These are phyloP conservation scores for Epizoanthus fatuus DNA, from an alignment of 92 coral and sea anemone species.

Conservation along the genomic window DNA sequence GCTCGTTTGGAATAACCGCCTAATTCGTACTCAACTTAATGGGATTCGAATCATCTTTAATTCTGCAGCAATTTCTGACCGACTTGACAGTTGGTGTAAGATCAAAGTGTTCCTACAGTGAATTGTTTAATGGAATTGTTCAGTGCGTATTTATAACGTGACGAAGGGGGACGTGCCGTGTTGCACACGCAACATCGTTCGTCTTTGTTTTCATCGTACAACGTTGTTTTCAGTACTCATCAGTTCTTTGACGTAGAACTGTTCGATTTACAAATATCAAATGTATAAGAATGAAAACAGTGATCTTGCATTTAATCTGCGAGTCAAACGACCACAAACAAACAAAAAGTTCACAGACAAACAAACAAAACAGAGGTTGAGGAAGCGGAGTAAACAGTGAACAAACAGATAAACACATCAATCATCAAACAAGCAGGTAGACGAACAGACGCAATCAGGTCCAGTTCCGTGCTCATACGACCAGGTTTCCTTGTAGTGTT, in stretches of 20 bases:
- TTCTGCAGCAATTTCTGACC: not conserved
- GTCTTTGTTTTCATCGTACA: too few relatives aligned
- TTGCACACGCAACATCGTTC: too few relatives aligned
- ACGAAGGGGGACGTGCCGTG: too few relatives aligned
- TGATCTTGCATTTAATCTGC: too few relatives aligned
- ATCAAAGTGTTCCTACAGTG: not conserved
- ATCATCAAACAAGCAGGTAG: not conserved
- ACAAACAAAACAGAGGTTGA: not conserved
- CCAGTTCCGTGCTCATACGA: too few relatives aligned
- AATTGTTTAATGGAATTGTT: not conserved
- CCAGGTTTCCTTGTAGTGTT: too few relatives aligned
- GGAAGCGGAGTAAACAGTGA: not conserved
- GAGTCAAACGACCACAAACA: too few relatives aligned
- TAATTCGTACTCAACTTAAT: not conserved
- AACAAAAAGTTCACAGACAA: not conserved
- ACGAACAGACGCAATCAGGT: not conserved
- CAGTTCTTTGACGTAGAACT: too few relatives aligned
- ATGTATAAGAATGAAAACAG: too few relatives aligned
- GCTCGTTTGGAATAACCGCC: not conserved
- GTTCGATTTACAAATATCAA: too few relatives aligned
- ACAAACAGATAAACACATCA: not conserved
- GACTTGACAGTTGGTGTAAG: not conserved
- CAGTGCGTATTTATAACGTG: too few relatives aligned
- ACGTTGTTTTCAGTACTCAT: too few relatives aligned
- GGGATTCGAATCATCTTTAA: not conserved